Percentiles rank a stretch among this genome's conserved stretches.
These are phyloP conservation scores for Naso thynnoides DNA, from an alignment of 2,797 vertebrate species.

Conservation along the genomic window DNA sequence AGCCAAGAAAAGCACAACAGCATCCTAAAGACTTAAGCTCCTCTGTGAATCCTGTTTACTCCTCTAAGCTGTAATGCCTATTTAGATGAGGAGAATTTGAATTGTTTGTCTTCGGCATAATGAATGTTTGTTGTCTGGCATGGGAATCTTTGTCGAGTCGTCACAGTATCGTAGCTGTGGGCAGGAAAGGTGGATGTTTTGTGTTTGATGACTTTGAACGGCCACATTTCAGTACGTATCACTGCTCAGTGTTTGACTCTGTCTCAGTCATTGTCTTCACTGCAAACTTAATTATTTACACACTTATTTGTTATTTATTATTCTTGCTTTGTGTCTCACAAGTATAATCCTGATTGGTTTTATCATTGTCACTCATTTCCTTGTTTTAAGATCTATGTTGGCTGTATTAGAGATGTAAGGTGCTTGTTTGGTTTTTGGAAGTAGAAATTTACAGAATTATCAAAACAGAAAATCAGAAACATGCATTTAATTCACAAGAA, in stretches of 20 bases:
- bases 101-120: slow-evolving; percentile 70
- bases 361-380: neutral
- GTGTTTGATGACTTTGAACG: slow-evolving; percentile 20
- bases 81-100: slow-evolving; percentile 67
- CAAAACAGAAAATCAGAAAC: neutral
- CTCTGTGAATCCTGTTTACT: slow-evolving; percentile 72
- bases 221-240: no score
- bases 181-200: slow-evolving; percentile 40
- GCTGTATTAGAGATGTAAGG: neutral
- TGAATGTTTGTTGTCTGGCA: slow-evolving; percentile 74
- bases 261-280: neutral
- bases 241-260: neutral
- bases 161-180: slow-evolving; percentile 59
- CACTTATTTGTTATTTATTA: neutral
- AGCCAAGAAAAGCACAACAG: slow-evolving; percentile 58
- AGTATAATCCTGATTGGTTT: neutral
- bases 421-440: neutral
- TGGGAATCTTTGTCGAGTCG: slow-evolving; percentile 54
- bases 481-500: neutral
- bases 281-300: neutral
- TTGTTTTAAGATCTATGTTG: neutral
- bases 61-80: slow-evolving; percentile 68
- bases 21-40: slow-evolving; percentile 71
- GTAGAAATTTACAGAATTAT: neutral
- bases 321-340: neutral